Percentiles rank a stretch among this genome's conserved stretches.
These are phyloP conservation scores for Ara ararauna DNA, from an alignment of 2,797 vertebrate genomes.

Conservation along the genomic window DNA sequence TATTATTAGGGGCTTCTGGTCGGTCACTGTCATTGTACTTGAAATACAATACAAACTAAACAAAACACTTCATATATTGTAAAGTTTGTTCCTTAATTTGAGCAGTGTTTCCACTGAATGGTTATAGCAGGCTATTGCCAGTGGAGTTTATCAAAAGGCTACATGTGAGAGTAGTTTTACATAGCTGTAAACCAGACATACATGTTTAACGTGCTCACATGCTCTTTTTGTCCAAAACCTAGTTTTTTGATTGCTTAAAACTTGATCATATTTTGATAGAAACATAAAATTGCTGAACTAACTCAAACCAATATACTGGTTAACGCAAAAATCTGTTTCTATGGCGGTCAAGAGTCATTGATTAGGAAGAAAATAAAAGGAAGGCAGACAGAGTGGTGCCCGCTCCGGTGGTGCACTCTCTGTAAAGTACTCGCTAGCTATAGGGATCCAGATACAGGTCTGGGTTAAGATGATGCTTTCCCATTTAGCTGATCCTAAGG, in stretches of 20 bases:
- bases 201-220: neutral
- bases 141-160: neutral
- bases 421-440: neutral
- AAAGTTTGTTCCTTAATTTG: neutral
- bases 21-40: neutral
- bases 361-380: neutral
- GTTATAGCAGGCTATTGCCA: neutral
- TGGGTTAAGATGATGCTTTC: neutral
- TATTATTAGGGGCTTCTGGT: neutral
- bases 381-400: neutral
- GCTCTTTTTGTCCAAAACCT: neutral
- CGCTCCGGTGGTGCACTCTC: neutral
- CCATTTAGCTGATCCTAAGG: neutral
- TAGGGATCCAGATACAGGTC: neutral
- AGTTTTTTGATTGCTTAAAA: neutral
- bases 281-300: neutral
- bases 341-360: neutral
- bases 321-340: neutral
- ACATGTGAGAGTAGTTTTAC: neutral
- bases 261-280: neutral
- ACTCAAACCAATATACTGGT: neutral
- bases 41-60: neutral
- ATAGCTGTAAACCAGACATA: neutral
- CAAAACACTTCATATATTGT: rapidly evolving
- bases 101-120: neutral